Base-by-base conservation (phyloP, 2,888 invertebrate genomes). In the Drosophila emarginata region DNA sequence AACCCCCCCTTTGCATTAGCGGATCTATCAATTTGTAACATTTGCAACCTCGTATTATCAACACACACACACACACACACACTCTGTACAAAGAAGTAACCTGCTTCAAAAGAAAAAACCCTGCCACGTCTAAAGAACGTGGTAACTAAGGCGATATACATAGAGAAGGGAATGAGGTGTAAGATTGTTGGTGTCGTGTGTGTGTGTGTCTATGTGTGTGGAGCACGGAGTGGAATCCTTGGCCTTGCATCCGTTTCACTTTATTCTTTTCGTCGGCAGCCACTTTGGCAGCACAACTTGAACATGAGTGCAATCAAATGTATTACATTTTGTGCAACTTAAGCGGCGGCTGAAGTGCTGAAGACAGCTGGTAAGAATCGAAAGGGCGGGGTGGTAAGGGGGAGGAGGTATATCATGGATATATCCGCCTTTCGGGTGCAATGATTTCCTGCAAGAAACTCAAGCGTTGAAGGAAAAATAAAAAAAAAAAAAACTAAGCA, bases 301-400 rank as follows among this genome's bases (percentile, higher is more conserved):
- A 85, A 79, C 84, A 86, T 79, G 86, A 84, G 84, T 84, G 84
- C 84, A 84, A 84, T 84, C 84, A 84, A 84, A 84, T 84, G 84
- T 84, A 83, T 86, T 80, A 86, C 86, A 84, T 86, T 80, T 82
- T 84, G 83, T 84, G 84, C 76, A 86, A 86, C 79, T 83, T 80
- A 80, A 81, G 81, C 79, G 81, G 51, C 68, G 70, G 74, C 76
- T 79, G 72, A 84, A 81, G 84, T 81, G 79, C 76, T 72, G 76
- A 79, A 77, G 81, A 82, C 81, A 84, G 81, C 79, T 80, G 65
- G 66, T 61, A 39, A 36, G 39, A 39, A 52, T n/a, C n/a, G n/a
- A 28, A 36, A 39, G 7, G 37, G 67, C 37, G 28, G 14, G 4
- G 52, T n/a, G 26, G 40, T 18, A 4, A 26, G 26, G 26, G 11